Percentiles rank a stretch among this genome's conserved stretches.
phyloP scores from a whole-genome alignment of 2,113 vertebrate species.

The Phalacrocorax carbo region DNA sequence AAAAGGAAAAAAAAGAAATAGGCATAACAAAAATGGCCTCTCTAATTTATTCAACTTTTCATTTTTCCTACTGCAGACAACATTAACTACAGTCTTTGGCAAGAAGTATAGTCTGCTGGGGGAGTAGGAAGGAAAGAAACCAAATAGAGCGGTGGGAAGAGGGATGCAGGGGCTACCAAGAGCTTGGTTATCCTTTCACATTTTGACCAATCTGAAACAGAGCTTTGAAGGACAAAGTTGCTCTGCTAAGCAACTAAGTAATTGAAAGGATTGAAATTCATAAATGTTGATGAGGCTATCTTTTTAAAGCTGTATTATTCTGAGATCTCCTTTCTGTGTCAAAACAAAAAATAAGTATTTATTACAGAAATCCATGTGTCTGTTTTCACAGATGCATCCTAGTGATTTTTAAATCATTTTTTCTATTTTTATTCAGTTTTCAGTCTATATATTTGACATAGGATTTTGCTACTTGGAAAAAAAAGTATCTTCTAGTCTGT shows the following conservation, averaged over 20 bases:
- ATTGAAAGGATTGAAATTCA: not conserved
- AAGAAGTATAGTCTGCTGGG: not conserved
- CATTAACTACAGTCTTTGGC: not conserved
- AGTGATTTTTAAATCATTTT: not conserved
- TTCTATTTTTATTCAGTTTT: not conserved
- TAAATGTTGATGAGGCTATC: not conserved
- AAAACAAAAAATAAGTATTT: not conserved
- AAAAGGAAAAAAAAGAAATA: not conserved
- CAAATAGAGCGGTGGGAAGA: not conserved
- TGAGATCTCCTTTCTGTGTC: not conserved
- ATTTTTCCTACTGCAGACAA: not conserved
- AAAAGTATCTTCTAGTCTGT: not conserved
- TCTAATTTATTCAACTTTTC: not conserved
- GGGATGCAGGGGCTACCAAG: not conserved
- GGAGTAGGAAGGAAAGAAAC: not conserved
- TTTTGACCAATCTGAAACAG: not conserved
- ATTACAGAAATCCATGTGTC: not conserved
- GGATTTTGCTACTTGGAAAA: not conserved
- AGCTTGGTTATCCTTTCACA: not conserved
- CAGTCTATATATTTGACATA: not conserved
- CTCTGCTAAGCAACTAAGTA: not conserved
- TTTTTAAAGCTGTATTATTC: not conserved
- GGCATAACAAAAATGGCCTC: not conserved
- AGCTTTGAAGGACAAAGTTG: not conserved
- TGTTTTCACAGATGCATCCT: not conserved